Conservation (phyloP, 2,888 invertebrate genomes). For the Bombylius major region DNA sequence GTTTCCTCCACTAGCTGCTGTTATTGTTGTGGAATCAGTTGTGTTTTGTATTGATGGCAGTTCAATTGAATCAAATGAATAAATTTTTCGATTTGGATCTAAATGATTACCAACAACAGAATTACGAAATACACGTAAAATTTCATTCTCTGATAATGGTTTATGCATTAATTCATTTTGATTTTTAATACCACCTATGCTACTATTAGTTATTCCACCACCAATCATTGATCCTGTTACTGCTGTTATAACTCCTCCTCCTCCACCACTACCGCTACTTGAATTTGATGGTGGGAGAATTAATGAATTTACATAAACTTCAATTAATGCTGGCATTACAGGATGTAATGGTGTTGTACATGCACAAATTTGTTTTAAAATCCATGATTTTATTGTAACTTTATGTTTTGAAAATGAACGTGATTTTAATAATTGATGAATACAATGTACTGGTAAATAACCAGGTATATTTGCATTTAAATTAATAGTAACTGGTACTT, state of each 20-base stretch:
- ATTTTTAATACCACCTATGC: conserved; percentile 24
- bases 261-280: not conserved
- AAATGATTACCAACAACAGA: conserved; percentile 64
- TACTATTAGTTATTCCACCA: conserved; percentile 38
- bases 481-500: conserved; percentile 84
- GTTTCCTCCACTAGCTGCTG: conserved; percentile 42
- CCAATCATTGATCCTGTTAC: not conserved
- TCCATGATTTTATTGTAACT: conserved; percentile 94
- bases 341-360: conserved; percentile 86
- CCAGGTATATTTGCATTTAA: conserved; percentile 81
- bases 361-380: conserved; percentile 83
- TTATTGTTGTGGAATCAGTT: conserved; percentile 19
- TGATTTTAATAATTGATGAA: conserved; percentile 87
- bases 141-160: conserved; percentile 82
- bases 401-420: conserved; percentile 91
- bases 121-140: conserved; percentile 67
- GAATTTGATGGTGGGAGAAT: conserved; percentile 46
- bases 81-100: conserved; percentile 40
- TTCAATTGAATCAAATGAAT: conserved; percentile 12
- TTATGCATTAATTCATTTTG: conserved; percentile 73
- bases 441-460: conserved; percentile 91
- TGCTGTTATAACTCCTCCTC: not conserved
- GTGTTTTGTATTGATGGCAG: not conserved
- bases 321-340: conserved; percentile 81
- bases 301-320: conserved; percentile 89